A percentile compares a stretch with the other conserved stretches of the same genome.
phyloP scores from a whole-genome alignment of 1,140 invertebrate genomes.

The Bacillus rossius region DNA sequence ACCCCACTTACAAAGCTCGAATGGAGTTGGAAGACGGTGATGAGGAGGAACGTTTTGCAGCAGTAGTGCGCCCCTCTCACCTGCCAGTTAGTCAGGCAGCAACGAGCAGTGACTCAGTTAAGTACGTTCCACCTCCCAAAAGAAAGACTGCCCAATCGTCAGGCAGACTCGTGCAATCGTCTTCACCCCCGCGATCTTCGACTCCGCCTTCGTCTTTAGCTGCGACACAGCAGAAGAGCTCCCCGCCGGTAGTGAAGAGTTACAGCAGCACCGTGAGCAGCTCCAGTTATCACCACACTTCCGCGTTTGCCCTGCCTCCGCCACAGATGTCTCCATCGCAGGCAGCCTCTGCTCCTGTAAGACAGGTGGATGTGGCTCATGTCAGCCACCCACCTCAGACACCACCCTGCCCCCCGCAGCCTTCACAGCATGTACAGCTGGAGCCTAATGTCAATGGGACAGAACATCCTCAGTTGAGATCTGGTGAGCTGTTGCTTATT shows the following conservation, averaged over 20 bases:
- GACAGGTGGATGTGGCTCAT: constrained; percentile 17
- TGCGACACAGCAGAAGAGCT: no score
- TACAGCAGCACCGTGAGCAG: no score
- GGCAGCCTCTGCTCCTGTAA: not conserved
- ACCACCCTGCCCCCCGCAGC: not conserved
- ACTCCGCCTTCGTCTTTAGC: no score
- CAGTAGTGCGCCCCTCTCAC: constrained; percentile 51
- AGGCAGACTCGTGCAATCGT: constrained; percentile 51
- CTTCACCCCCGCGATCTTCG: constrained; percentile 41
- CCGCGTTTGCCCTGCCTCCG: not conserved
- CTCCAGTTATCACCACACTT: not conserved
- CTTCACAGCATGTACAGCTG: not conserved
- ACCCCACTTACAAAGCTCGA: constrained; percentile 70
- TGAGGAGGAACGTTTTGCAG: constrained; percentile 79
- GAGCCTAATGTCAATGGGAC: constrained; percentile 3
- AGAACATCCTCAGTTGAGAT: not conserved
- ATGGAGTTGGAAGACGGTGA: constrained; percentile 87
- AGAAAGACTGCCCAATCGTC: constrained; percentile 56
- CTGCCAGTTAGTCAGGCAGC: not conserved
- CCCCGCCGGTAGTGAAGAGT: no score
- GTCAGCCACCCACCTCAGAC: not conserved
- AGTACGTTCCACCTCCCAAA: constrained; percentile 73
- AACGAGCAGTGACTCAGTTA: constrained; percentile 30
- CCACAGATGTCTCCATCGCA: not conserved
- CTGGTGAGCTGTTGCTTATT: no score